Evolutionary conservation across 1,140 invertebrate genomes (phyloP).

Genomic region (Himalopsyche phryganea): DNA sequence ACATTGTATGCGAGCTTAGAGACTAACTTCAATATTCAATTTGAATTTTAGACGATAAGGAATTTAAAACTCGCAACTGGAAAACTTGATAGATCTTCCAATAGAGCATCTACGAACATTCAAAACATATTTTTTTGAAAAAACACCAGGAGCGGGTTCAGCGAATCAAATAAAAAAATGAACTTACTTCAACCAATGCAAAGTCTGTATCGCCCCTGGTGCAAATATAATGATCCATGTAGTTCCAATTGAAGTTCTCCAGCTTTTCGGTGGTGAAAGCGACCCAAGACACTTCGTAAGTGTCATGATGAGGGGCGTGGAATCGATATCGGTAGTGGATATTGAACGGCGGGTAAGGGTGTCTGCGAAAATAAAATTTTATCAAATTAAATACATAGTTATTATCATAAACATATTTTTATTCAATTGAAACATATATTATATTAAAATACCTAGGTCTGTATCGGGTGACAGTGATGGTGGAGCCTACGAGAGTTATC

Average conservation of each 20-base stretch:
- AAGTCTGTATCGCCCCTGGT: conserved; percentile 89
- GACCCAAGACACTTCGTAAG: conserved; percentile 92
- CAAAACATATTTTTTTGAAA: too few species aligned
- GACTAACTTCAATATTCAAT: too few species aligned
- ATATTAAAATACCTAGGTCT: conserved; percentile 68
- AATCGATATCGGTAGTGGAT: conserved; percentile 89
- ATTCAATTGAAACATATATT: not conserved
- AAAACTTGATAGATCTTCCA: too few species aligned
- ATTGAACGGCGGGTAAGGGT: conserved; percentile 87
- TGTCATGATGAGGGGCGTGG: conserved; percentile 88
- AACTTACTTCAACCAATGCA: conserved; percentile 71
- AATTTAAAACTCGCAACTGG: too few species aligned
- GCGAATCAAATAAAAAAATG: not conserved
- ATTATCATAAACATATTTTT: too few species aligned
- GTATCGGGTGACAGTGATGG: conserved; percentile 89
- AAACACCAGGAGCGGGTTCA: too few species aligned
- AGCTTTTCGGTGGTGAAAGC: conserved; percentile 92
- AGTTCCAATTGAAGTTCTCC: conserved; percentile 98
- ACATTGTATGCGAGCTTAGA: not conserved
- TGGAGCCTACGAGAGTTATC: conserved; percentile 75
- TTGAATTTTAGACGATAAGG: too few species aligned
- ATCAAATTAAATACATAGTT: conserved; percentile 35
- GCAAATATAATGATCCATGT: conserved; percentile 95
- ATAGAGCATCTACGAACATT: too few species aligned
- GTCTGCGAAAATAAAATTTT: conserved; percentile 53